A percentile compares a stretch with the other conserved stretches of the same genome.
These are phyloP conservation scores for Conops quadrifasciatus DNA, from an alignment of 2,888 invertebrate species.

Conservation along the genomic window DNA sequence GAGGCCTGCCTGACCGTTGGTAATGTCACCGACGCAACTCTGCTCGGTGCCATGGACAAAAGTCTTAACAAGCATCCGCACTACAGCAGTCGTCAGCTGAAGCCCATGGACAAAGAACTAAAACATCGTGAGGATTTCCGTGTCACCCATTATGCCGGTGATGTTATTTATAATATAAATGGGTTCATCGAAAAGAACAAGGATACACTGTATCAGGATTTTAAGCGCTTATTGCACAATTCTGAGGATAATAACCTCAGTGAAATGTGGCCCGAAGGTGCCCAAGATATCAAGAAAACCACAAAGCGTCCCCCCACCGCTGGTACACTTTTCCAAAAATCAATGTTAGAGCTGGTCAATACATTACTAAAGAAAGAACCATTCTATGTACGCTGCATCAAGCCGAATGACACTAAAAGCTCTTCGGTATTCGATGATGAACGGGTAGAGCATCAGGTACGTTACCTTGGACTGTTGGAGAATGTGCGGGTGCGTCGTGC, in stretches of 20 bases:
- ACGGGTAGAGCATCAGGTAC: constrained; percentile 68
- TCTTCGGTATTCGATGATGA: constrained; percentile 86
- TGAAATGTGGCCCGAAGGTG: constrained; percentile 97
- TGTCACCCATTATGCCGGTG: constrained; percentile 95
- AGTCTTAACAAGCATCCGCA: constrained; percentile 86
- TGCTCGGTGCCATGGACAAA: constrained; percentile 92
- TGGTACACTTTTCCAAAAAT: constrained; percentile 92
- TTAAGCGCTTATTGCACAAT: constrained; percentile 89
- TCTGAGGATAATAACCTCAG: constrained; percentile 81
- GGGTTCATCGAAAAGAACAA: constrained; percentile 98
- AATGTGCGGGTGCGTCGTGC: constrained; percentile 95
- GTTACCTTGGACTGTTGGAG: constrained; percentile 91
- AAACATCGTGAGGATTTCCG: constrained; percentile 82
- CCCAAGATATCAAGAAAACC: constrained; percentile 86
- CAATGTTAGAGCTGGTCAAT: constrained; percentile 88
- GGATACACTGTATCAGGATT: constrained; percentile 96
- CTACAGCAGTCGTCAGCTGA: constrained; percentile 86
- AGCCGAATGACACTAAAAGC: constrained; percentile 95
- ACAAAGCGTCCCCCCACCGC: constrained; percentile 96
- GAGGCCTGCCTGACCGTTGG: constrained; percentile 97
- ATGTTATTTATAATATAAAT: constrained; percentile 88
- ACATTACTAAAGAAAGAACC: constrained; percentile 93
- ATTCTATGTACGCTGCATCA: constrained; percentile 96
- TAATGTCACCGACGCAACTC: constrained; percentile 83
- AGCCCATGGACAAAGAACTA: constrained; percentile 82